These are phyloP conservation scores for Hapalemur alaotrensis DNA, from an alignment of 2,797 vertebrate species.

Conservation along the genomic window DNA sequence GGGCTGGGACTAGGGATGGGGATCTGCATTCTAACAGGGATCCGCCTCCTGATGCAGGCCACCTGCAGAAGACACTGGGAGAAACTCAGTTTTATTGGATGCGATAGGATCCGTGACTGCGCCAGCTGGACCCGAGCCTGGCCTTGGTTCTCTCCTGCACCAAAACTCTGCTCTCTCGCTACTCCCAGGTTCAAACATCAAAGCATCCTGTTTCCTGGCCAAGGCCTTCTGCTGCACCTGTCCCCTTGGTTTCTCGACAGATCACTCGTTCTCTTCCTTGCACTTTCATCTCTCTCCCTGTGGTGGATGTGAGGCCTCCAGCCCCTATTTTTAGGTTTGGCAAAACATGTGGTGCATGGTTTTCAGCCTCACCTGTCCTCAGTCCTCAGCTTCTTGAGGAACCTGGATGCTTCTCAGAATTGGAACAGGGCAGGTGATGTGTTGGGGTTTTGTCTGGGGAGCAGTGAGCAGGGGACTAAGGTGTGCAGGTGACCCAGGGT, in stretches of 20 bases:
- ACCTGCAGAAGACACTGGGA: not conserved
- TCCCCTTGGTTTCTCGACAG: accelerated
- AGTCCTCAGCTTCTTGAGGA: not conserved
- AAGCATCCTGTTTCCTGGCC: accelerated
- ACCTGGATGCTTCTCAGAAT: not conserved
- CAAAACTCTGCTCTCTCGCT: not conserved
- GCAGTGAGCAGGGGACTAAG: not conserved
- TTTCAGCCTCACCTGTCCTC: not conserved
- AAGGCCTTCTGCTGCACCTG: no score
- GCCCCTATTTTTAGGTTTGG: not conserved
- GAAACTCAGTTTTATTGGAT: not conserved
- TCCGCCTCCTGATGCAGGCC: not conserved
- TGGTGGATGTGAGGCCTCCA: not conserved
- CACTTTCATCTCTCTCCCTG: not conserved
- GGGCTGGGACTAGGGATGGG: not conserved
- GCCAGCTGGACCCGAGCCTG: no score
- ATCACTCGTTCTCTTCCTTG: not conserved
- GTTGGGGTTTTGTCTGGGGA: not conserved
- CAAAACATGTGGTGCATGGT: not conserved
- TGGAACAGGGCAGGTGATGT: not conserved
- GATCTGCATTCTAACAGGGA: not conserved
- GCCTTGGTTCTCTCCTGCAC: not conserved
- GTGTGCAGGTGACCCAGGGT: not conserved
- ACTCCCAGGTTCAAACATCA: not conserved
- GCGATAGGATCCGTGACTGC: not conserved